Evolutionary conservation across 2,888 invertebrate genomes (phyloP), one percentile per base, ranked within the genome.

Genomic region (Melanargia galathea): DNA sequence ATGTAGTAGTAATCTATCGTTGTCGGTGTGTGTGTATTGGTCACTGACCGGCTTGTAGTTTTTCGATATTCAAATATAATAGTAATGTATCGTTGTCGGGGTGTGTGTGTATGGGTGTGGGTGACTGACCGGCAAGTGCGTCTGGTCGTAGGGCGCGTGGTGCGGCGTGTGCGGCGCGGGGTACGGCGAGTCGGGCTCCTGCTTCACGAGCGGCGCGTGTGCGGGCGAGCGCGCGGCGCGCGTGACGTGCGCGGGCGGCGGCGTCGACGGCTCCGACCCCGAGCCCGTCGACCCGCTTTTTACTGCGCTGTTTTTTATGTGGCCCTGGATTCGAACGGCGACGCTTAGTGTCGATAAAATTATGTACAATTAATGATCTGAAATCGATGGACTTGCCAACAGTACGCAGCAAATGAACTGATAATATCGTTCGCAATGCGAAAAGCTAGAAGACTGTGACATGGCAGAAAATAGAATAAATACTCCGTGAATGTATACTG

Each of bases 131-230:
- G 88, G 83, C 45, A 90, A 79, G 68, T 88, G 90, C n/a, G 84
- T 77, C 72, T 89, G 84, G 70, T 90, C 89, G 79, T 82, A 89
- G 74, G 78, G 76, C 62, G 93, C 93, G 79, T 92, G 90, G 76
- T 92, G 91, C 60, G 73, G 71, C 63, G 73, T 66, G 66, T 66
- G 74, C 66, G 72, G 90, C 80, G 72, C 92, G 30, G 81, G 74
- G 78, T 92, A 91, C 69, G 88, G 81, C 76, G 90, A 65, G 81
- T 92, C 93, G 65, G 93, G 91, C 86, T 95, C 94, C 84, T 94
- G 94, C 86, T 95, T 95, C 72, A 93, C 93, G 76, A 92, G 83
- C 68, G 73, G 85, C 67, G 75, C 68, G 67, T 68, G 75, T 63
- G 74, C 71, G 86, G 68, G 92, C 80, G 81, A 90, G 88, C 77